Conservation (phyloP, 2,797 vertebrate species). For the Onychomys torridus region DNA sequence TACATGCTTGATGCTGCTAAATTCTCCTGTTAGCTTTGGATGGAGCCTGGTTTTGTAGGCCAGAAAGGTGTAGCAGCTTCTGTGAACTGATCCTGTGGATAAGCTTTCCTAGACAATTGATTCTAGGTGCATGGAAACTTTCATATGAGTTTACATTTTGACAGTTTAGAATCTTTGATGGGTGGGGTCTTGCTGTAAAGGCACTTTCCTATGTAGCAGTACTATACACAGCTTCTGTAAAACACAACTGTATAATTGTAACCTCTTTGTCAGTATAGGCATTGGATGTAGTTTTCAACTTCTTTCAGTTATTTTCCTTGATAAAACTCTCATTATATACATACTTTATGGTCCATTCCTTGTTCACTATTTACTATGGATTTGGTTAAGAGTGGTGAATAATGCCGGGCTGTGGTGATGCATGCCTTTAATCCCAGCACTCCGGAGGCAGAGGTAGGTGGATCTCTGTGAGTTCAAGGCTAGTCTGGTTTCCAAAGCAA, state of each 20-base stretch:
- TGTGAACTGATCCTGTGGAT: background rate
- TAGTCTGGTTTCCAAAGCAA: no score
- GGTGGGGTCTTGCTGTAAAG: background rate
- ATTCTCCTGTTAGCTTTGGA: rapidly evolving
- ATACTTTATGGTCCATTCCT: background rate
- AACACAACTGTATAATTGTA: background rate
- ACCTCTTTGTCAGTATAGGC: background rate
- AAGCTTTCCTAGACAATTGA: background rate
- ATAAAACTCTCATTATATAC: background rate
- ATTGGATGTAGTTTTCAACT: background rate
- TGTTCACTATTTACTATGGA: background rate
- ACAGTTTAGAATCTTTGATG: background rate
- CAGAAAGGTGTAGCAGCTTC: background rate
- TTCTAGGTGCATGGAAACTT: background rate
- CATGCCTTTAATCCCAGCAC: no score
- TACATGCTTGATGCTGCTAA: background rate
- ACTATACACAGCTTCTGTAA: background rate
- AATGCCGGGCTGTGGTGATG: no score
- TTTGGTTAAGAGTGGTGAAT: no score
- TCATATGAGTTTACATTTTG: background rate
- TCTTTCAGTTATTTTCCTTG: background rate
- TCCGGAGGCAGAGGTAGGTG: no score
- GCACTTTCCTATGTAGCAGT: background rate
- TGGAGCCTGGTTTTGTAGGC: background rate
- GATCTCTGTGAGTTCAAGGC: no score